phyloP scores from a whole-genome alignment of 2,888 invertebrate genomes.

The Melipona bicolor region DNA sequence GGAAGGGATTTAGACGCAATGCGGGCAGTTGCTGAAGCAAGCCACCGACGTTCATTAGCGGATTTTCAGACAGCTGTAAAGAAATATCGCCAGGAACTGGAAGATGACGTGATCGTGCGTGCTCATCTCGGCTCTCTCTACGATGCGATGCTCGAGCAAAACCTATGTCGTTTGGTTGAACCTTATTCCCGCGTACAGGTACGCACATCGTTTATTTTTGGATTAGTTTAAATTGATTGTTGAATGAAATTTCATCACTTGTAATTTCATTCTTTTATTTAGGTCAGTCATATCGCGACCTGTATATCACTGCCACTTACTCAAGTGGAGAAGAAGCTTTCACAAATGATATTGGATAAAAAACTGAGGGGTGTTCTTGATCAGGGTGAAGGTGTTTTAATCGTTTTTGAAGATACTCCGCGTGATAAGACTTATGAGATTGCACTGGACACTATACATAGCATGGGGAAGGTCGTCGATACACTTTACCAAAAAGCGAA shows the following conservation, averaged over 20 bases:
- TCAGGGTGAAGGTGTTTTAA: slow-evolving; percentile 98
- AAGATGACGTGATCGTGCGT: slow-evolving; percentile 98
- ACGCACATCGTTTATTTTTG: slow-evolving; percentile 9
- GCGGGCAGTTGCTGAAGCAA: slow-evolving; percentile 98
- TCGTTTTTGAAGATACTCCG: slow-evolving; percentile 97
- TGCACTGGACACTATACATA: slow-evolving; percentile 98
- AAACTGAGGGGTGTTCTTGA: slow-evolving; percentile 98
- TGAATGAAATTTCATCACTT: background rate
- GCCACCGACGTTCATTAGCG: slow-evolving; percentile 97
- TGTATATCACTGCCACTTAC: slow-evolving; percentile 95
- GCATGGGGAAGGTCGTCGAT: slow-evolving; percentile 99
- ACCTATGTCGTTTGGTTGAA: slow-evolving; percentile 98
- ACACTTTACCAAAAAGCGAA: slow-evolving; percentile 99
- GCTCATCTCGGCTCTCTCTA: slow-evolving; percentile 98
- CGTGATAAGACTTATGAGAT: slow-evolving; percentile 99
- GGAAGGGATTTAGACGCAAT: slow-evolving; percentile 98
- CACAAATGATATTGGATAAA: slow-evolving; percentile 99
- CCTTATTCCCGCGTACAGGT: slow-evolving; percentile 98
- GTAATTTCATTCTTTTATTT: background rate
- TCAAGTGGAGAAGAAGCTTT: slow-evolving; percentile 98
- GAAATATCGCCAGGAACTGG: slow-evolving; percentile 94
- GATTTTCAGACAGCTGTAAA: slow-evolving; percentile 97
- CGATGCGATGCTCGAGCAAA: slow-evolving; percentile 99
- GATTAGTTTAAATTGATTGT: background rate
- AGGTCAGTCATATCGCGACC: slow-evolving; percentile 94